Evolutionary conservation across 2,113 vertebrate species (phyloP), one percentile per base, ranked within the genome.

Genomic region (Syngnathus typhle): DNA sequence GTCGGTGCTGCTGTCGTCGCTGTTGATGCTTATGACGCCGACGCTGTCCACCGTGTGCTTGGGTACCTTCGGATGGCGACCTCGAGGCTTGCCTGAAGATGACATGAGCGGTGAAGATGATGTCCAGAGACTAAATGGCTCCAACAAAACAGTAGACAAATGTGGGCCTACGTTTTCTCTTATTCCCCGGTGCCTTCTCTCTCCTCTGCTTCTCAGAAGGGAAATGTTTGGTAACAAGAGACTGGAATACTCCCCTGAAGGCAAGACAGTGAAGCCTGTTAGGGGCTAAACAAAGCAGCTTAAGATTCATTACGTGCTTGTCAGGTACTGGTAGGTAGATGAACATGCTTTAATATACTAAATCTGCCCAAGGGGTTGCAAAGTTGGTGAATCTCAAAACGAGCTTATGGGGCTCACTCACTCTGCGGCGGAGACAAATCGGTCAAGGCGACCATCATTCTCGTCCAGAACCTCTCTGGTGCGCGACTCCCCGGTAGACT

Each of bases 381-480:
- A 23, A 16, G 27, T 15, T 32, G 55, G 6, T 43, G 13, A 62
- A 11, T 7, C 27, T 21, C 44, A 60, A 51, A 9, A 52, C 1
- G 12, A 37, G 1, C 0, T 47, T 60, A 67, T 7, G 6, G 38
- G 3, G n/a, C 41, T 37, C 44, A 93, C 94, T 94, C 81, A 96
- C 94, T 95, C 96, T 1, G 96, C 96, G 2, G 96, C 96, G 0
- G 96, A 99, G 6, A 99, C 95, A 39, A 98, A 99, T 88, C 94
- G 92, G 80, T 97, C 92, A 0, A 99, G 92, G 10, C 90, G 95
- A 0, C 96, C 96, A 0, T 98, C 96, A 0, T 95, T 98, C 84
- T 97, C 94, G 0, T 95, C 97, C 73, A 99, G 87, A 60, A 98
- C 96, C 64, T 99, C 97, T 60, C 96, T 91, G 60, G 97, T 99